Evolutionary conservation across 2,888 invertebrate species (phyloP), one percentile per base, ranked within the genome.

Genomic region (Drosophila differens): DNA sequence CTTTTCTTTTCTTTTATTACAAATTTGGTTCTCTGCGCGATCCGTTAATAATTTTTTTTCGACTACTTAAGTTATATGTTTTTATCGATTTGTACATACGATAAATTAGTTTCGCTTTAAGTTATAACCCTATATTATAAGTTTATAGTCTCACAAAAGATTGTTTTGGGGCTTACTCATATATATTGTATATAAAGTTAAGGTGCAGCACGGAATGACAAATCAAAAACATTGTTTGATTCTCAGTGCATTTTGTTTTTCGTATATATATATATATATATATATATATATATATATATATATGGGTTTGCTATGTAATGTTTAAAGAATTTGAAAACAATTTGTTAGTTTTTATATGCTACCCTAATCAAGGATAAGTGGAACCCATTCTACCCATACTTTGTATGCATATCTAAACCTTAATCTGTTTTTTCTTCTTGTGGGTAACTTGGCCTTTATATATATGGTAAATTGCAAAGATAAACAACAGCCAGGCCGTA

Each of bases 141-240:
- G 69, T 81, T 86, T 77, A 88, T 85, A 84, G 90, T 84, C 84
- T 89, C 90, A 89, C 88, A 90, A 85, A 87, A 85, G 85, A 88
- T 85, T 85, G 85, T 85, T 84, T 79, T 76, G 63, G 85, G 85
- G 76, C 83, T 80, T 85, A 72, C 51, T 61, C 39, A 61, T 60
- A 58, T 63, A 70, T 64, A 53, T 72, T 57, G 39, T 54, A 73
- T 73, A 72, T 72, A 77, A 81, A 54, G 69, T 72, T 66, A 28
- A 63, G 39, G 77, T 79, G 82, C 79, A 68, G 77, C 77, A 81
- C 71, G 59, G 77, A 77, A 77, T 71, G 47, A 81, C 69, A 63
- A 72, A 81, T 77, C 54, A 64, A 76, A 74, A 70, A 53, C 12
- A 62, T 54, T 35, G 37, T 39, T 44, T 64, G 60, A 68, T 77